A percentile compares a stretch with the other conserved stretches of the same genome.
phyloP scores from a whole-genome alignment of 2,113 vertebrate species.

The Triplophysa dalaica region DNA sequence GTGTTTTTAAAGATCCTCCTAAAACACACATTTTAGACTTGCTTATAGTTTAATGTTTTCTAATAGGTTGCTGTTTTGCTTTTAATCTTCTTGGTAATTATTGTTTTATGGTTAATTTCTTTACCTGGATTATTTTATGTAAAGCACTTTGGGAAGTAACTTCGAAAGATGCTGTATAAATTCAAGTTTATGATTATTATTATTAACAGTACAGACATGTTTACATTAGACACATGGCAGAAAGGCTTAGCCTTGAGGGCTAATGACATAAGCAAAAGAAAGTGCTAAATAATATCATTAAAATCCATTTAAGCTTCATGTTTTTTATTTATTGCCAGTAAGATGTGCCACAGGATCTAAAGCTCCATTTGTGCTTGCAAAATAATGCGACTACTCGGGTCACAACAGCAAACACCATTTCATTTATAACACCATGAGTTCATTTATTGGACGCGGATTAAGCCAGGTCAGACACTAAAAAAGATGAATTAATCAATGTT shows the following conservation, averaged over 20 bases:
- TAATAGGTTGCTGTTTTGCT: too few relatives aligned
- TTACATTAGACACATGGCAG: conserved; percentile 14
- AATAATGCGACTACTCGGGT: background rate
- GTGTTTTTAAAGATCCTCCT: too few relatives aligned
- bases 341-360: background rate
- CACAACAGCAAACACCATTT: conserved; percentile 3
- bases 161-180: too few relatives aligned
- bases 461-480: background rate
- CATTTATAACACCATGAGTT: conserved; percentile 11
- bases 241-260: conserved; percentile 28
- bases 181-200: too few relatives aligned
- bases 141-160: too few relatives aligned
- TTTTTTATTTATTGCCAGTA: conserved; percentile 18
- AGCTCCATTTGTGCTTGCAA: conserved; percentile 3
- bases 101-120: too few relatives aligned
- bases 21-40: too few relatives aligned
- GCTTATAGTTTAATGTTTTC: too few relatives aligned
- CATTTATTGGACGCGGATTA: conserved; percentile 15
- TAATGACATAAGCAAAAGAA: background rate
- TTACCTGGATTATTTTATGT: too few relatives aligned
- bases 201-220: conserved; percentile 28
- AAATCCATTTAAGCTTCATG: conserved; percentile 13
- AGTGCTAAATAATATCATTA: conserved; percentile 28
- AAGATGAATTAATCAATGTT: background rate
- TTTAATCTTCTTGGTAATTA: too few relatives aligned